These are phyloP conservation scores for Apostichopus californicus DNA, from an alignment of 35 echinoderm and acorn worm genomes.

Conservation along the genomic window DNA sequence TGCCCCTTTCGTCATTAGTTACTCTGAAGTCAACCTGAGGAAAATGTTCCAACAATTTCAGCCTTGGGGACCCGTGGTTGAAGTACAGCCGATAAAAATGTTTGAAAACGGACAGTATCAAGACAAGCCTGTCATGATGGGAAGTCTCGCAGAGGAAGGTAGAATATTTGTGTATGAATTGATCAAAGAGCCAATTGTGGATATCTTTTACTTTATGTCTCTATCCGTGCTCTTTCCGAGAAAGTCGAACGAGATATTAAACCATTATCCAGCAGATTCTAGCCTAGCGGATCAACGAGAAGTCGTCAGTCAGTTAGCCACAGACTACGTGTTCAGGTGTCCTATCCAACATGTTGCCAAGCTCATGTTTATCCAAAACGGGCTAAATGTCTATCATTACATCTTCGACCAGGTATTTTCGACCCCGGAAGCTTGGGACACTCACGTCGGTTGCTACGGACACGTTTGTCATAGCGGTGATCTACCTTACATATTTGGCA, in stretches of 20 bases:
- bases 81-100: conserved; percentile 26
- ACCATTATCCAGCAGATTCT: conserved; percentile 24
- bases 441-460: background rate
- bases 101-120: conserved; percentile 44
- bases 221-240: conserved; percentile 28
- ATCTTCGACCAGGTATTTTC: conserved; percentile 67
- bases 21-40: background rate
- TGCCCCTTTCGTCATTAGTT: background rate
- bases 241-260: conserved; percentile 10
- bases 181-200: background rate
- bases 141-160: conserved; percentile 52
- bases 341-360: conserved; percentile 14
- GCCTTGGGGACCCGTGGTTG: conserved; percentile 58
- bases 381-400: conserved; percentile 51
- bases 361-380: background rate
- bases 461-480: conserved; percentile 65
- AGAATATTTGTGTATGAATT: conserved; percentile 36
- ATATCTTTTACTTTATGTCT: background rate
- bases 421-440: conserved; percentile 27
- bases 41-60: conserved; percentile 40
- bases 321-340: conserved; percentile 60
- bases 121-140: conserved; percentile 58
- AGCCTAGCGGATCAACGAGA: conserved; percentile 23
- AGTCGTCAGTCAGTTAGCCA: background rate
- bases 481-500: conserved; percentile 59